Base-by-base conservation (phyloP, 2,113 vertebrate species). In the Calypte anna region DNA sequence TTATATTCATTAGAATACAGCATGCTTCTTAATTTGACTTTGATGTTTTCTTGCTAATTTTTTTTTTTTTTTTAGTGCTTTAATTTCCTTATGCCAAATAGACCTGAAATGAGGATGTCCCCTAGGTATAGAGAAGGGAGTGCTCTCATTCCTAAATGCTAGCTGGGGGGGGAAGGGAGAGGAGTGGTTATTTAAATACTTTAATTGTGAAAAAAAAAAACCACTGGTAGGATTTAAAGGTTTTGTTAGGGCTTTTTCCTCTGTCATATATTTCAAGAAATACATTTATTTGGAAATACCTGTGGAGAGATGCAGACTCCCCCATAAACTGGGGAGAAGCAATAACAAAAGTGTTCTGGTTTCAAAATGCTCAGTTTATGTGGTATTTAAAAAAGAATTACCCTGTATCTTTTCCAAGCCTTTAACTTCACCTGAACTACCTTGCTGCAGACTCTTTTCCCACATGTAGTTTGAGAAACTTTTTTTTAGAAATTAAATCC, bases 11-110 rank as follows among this genome's bases (percentile, higher is more conserved):
- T 88, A 82, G 79, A 88, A 70, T 66, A 46, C 33, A 74, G 54
- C 36, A 11, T 77, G 70, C 51, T 88, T 55, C 30, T 86, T 82
- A 81, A 78, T 85, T 92, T 19, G 69, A 61, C 69, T 84, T 94
- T 76, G 91, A 86, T 96, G 82, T 75, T 96, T 76, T 67, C 90
- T 79, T 76, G 67, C 61, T 86, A 78, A 87, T 82, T 96, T 95
- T 86, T 40, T 40, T 40, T 95, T 95, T 86, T 40, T 40, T 40
- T 95, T 86, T 95, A 93, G 70, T 80, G 53, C 67, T 94, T 95
- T 84, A 74, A 79, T 80, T 94, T 94, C 88, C 94, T 86, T 95
- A 92, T 87, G 88, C 88, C 86, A 90, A 24, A 90, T 70, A 43
- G 62, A 93, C 53, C 72, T 90, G 80, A 92, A 92, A 86, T 48